phyloP scores from a whole-genome alignment of 2,797 vertebrate species.

The Coregonus sp. region DNA sequence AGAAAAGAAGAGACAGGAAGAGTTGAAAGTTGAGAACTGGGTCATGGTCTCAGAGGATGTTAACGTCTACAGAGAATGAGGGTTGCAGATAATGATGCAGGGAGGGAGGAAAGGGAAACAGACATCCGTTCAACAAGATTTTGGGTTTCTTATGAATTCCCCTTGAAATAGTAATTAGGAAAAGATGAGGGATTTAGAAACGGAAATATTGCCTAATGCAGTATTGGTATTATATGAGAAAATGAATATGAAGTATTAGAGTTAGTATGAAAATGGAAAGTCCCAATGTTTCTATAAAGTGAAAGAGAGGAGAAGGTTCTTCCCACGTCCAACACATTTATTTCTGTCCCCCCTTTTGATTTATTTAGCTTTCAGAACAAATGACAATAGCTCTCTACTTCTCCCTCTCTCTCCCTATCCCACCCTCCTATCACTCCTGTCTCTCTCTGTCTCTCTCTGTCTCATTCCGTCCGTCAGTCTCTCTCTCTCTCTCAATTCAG shows the following conservation, averaged over 20 bases:
- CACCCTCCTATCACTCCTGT: neutral
- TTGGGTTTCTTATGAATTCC: neutral
- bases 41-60: constrained; percentile 45
- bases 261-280: neutral
- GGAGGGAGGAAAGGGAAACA: neutral
- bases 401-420: neutral
- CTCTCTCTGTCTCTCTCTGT: neutral
- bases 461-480: too few species aligned
- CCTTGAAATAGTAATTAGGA: neutral
- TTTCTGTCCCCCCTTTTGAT: neutral
- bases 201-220: neutral
- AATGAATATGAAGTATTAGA: neutral
- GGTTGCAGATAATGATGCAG: neutral
- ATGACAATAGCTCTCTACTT: neutral
- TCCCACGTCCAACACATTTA: too few species aligned
- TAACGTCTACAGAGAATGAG: constrained; percentile 11
- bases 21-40: constrained; percentile 66
- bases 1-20: constrained; percentile 39
- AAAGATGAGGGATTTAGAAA: neutral
- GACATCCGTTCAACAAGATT: too few species aligned
- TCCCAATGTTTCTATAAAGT: too few species aligned
- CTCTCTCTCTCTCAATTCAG: neutral
- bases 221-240: neutral
- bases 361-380: neutral
- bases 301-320: constrained; percentile 1